These are phyloP conservation scores for Leptopilina syphax DNA, from an alignment of 2,888 invertebrate species.

Conservation along the genomic window DNA sequence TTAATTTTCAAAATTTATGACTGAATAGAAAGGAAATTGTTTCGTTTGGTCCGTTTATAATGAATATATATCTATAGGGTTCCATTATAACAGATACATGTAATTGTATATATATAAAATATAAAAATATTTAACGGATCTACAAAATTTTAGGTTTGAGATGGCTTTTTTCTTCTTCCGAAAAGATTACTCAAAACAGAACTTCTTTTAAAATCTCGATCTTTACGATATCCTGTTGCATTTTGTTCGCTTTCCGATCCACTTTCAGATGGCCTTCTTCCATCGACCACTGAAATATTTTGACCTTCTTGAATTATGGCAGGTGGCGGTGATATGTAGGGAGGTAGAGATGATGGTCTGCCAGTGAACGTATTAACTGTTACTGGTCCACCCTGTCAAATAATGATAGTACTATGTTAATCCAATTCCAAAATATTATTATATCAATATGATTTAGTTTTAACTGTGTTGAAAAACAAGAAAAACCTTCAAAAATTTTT, in stretches of 20 bases:
- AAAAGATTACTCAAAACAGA: constrained; percentile 74
- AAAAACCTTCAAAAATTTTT: no score
- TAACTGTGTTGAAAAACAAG: no score
- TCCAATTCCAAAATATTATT: not conserved
- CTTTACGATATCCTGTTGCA: constrained; percentile 73
- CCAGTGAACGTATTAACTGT: constrained; percentile 70
- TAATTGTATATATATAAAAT: not conserved
- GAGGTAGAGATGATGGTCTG: constrained; percentile 76
- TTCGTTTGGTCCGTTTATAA: constrained; percentile 7
- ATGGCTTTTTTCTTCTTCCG: constrained; percentile 73
- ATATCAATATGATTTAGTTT: no score
- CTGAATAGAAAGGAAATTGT: no score
- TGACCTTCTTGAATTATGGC: constrained; percentile 68
- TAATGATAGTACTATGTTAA: no score
- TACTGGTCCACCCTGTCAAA: constrained; percentile 58
- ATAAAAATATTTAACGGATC: not conserved
- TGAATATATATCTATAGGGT: not conserved
- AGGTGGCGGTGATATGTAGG: constrained; percentile 77
- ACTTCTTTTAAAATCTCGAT: constrained; percentile 73
- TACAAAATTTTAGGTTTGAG: constrained; percentile 67
- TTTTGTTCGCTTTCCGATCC: constrained; percentile 76
- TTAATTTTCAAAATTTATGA: no score
- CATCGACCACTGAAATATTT: constrained; percentile 68
- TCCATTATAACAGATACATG: not conserved
- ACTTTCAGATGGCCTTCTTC: constrained; percentile 74